Evolutionary conservation across 2,797 vertebrate species (phyloP), one percentile per base, ranked within the genome.

Genomic region (Acanthornis magna): DNA sequence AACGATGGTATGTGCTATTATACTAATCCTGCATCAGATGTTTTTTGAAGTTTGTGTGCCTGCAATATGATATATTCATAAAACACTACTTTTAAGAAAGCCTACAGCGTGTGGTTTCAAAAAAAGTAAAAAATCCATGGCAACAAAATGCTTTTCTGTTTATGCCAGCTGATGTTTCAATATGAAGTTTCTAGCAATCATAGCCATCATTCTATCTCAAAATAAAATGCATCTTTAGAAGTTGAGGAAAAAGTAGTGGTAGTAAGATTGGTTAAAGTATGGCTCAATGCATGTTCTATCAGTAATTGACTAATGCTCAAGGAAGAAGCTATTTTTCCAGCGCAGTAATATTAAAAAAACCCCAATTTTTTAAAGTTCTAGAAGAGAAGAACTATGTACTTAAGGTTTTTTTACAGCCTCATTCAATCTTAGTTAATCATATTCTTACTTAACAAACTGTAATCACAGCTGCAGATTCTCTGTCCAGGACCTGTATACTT

Each of bases 1-100:
- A 58, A 98, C 98, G 1, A 97, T 99, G 99, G 99, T 71, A 61
- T 25, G 21, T 34, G 32, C 60, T 75, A 7, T 50, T 84, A 15
- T 22, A 42, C 10, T 23, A 9, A 51, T 63, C 10, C 36, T 62
- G 5, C 67, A n/a, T 65, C 13, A 67, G 26, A 22, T 47, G 27
- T 12, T 43, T 73, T 89, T 73, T 82, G 12, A 71, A 7, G 15
- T n/a, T 71, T 43, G 12, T 23, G 3, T 84, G 48, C 61, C 47
- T 90, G 34, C 48, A 87, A 3, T 79, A 12, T 38, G 42, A 17
- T 54, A 15, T 13, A 32, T 78, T 43, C 4, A 22, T 43, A 60
- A 74, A 79, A 29, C 67, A 51, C 11, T 54, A 16, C 29, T 47
- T 77, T 38, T 34, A 26, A 43, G 30, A 91, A 75, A 76, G 16